Evolutionary conservation across 1,140 invertebrate species (phyloP).

Genomic region (Venustaconcha ellipsiformis): DNA sequence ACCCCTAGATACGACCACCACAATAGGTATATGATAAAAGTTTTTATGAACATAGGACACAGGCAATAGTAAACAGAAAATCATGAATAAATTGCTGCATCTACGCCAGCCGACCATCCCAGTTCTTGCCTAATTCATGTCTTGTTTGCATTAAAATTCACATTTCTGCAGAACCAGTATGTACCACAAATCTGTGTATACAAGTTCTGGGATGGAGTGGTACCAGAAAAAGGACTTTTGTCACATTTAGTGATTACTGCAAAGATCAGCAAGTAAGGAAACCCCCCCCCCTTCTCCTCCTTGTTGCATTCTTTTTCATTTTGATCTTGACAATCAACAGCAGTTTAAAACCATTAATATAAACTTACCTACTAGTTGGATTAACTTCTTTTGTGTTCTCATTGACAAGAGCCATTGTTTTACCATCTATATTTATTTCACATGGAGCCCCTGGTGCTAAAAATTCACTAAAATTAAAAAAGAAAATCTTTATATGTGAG

Average conservation of each 20-base stretch:
- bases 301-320: neutral
- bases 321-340: neutral
- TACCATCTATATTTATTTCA: conserved; percentile 98
- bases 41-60: too few species aligned
- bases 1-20: too few species aligned
- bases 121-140: neutral
- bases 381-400: conserved; percentile 79
- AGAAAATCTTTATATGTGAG: neutral
- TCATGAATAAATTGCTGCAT: neutral
- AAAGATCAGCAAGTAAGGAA: too few species aligned
- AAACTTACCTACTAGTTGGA: conserved; percentile 41
- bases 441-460: conserved; percentile 92
- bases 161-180: neutral
- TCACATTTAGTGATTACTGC: too few species aligned
- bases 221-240: too few species aligned
- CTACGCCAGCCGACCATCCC: neutral
- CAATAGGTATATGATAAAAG: too few species aligned
- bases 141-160: conserved; percentile 1
- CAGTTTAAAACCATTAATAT: neutral
- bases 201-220: too few species aligned
- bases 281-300: too few species aligned
- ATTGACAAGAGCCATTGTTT: conserved; percentile 92
- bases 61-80: too few species aligned
- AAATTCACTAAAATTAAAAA: conserved; percentile 83
- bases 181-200: neutral